Conservation (phyloP, 2,888 invertebrate genomes). For the Tiliacea aurago region DNA sequence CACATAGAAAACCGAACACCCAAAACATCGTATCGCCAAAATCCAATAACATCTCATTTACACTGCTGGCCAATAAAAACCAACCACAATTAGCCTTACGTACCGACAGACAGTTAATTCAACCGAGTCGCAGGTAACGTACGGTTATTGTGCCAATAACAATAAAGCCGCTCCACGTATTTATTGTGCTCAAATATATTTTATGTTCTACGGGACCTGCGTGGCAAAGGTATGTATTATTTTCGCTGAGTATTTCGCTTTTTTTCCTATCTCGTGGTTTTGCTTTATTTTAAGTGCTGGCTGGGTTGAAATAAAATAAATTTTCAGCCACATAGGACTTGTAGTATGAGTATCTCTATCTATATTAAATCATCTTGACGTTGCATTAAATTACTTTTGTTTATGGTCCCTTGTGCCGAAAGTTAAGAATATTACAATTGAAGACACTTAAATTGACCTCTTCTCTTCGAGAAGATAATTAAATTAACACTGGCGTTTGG, state of each 20-base stretch:
- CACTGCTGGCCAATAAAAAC: constrained; percentile 58
- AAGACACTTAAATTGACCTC: not conserved
- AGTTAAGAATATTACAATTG: not conserved
- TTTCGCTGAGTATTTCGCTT: constrained; percentile 28
- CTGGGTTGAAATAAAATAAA: not conserved
- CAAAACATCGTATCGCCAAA: constrained; percentile 43
- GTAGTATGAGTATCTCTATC: not conserved
- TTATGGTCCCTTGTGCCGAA: not conserved
- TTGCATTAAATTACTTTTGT: not conserved
- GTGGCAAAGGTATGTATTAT: constrained; percentile 43
- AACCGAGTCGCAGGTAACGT: constrained; percentile 64
- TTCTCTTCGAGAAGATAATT: not conserved
- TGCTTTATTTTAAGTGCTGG: constrained; percentile 17
- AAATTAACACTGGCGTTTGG: not conserved
- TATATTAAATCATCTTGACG: not conserved
- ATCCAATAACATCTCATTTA: constrained; percentile 63
- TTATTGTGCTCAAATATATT: constrained; percentile 66
- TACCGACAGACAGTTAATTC: constrained; percentile 67
- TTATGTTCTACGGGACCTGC: constrained; percentile 64
- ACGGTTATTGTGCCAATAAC: constrained; percentile 71
- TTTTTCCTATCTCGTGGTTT: constrained; percentile 25
- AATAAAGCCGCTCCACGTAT: constrained; percentile 62
- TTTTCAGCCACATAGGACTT: not conserved
- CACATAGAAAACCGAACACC: not conserved
- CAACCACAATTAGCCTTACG: constrained; percentile 64